These are phyloP conservation scores for Melangyna quadrimaculata DNA, from an alignment of 2,888 invertebrate species.

Conservation along the genomic window DNA sequence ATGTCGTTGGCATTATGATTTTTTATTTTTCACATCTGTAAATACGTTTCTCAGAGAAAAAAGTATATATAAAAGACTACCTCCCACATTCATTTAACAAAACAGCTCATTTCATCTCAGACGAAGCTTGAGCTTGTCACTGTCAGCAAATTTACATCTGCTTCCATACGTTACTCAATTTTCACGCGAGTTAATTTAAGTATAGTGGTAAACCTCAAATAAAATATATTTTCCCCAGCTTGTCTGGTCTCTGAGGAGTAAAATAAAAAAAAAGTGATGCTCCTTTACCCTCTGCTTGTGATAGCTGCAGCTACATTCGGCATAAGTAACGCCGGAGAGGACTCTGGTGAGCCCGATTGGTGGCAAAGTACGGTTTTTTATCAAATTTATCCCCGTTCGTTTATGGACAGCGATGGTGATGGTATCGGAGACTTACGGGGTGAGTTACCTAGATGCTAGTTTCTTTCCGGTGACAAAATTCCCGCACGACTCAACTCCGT, in stretches of 20 bases:
- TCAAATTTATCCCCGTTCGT: conserved; percentile 91
- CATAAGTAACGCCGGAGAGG: conserved; percentile 14
- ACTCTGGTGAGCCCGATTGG: conserved; percentile 83
- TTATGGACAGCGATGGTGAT: conserved; percentile 89
- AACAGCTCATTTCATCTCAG: conserved; percentile 12
- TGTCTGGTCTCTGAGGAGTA: not conserved
- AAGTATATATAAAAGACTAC: conserved; percentile 47
- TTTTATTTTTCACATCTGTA: conserved; percentile 14
- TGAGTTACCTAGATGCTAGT: conserved; percentile 69
- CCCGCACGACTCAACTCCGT: not conserved
- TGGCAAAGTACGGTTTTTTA: conserved; percentile 89
- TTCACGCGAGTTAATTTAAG: not conserved
- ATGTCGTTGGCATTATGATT: not conserved
- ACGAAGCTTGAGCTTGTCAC: not conserved
- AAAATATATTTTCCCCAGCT: not conserved
- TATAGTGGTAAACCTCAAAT: not conserved
- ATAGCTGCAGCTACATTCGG: conserved; percentile 16
- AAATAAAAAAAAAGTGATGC: conserved; percentile 39
- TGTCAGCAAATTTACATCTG: not conserved
- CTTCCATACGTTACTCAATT: not conserved
- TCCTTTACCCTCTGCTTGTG: conserved; percentile 5
- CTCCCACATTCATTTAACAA: conserved; percentile 47
- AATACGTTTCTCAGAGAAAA: conserved; percentile 7
- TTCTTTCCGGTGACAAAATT: not conserved
- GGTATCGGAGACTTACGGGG: conserved; percentile 86